Evolutionary conservation across 2,113 vertebrate genomes (phyloP).

Genomic region (Barbus barbus): DNA sequence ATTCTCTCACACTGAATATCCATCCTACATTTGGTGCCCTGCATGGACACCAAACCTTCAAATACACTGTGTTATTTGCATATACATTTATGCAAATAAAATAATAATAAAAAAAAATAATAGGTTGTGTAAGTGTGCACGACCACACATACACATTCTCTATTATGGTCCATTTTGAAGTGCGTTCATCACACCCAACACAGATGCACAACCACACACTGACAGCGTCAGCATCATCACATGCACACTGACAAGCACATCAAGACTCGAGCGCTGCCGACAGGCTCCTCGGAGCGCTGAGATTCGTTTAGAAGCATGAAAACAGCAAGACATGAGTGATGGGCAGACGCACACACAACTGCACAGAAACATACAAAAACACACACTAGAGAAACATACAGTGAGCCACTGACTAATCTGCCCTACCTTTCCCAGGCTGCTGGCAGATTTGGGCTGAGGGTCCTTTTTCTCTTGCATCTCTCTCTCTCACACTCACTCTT

Average conservation of each 20-base stretch:
- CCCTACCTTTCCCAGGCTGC: conserved; percentile 68
- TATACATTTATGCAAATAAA: conserved; percentile 8
- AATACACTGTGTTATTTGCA: conserved; percentile 30
- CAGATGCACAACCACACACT: conserved; percentile 17
- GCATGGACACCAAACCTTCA: neutral
- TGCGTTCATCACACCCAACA: conserved; percentile 20
- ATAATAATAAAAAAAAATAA: neutral
- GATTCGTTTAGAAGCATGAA: conserved; percentile 24
- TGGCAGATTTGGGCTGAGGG: conserved; percentile 55
- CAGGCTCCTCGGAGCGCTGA: neutral
- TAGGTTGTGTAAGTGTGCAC: neutral
- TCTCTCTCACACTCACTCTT: conserved; percentile 48
- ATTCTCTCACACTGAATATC: conserved; percentile 2
- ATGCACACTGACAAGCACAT: conserved; percentile 16
- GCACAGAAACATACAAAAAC: neutral
- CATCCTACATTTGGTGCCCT: neutral
- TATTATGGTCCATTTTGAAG: too few species aligned
- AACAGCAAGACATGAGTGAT: neutral
- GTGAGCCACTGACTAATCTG: conserved; percentile 26
- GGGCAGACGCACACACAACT: neutral
- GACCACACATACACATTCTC: neutral
- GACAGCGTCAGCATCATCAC: neutral
- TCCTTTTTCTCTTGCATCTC: conserved; percentile 72
- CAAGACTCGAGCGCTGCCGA: neutral
- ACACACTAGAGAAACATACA: conserved; percentile 20